phyloP scores from a whole-genome alignment of 2,113 vertebrate genomes.

The Miniopterus natalensis region DNA sequence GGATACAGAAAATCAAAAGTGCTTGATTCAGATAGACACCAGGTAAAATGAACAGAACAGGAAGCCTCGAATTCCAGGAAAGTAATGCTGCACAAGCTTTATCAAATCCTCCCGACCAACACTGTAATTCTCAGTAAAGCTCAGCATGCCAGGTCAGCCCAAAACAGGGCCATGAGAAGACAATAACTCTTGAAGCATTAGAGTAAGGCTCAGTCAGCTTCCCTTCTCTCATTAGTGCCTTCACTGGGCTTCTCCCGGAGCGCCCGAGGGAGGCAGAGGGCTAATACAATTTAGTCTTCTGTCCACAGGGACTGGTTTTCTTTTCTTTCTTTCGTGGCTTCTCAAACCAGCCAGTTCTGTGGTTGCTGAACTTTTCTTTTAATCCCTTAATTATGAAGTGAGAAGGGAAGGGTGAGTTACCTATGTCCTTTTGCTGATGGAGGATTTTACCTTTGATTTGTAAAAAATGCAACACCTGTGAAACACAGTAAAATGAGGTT shows the following conservation, averaged over 20 bases:
- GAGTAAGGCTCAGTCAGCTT: conserved; percentile 38
- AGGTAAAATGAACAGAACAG: conserved; percentile 68
- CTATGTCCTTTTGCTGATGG: background rate
- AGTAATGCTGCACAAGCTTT: conserved; percentile 66
- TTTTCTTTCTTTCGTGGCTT: background rate
- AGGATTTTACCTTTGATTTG: background rate
- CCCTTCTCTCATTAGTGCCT: conserved; percentile 33
- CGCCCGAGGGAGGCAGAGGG: background rate
- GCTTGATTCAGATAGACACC: conserved; percentile 63
- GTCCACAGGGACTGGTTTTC: background rate
- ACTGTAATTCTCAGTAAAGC: conserved; percentile 73
- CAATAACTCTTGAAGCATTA: conserved; percentile 60
- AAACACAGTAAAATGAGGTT: background rate
- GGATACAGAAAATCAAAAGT: conserved; percentile 66
- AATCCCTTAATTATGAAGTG: background rate
- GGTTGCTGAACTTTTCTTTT: conserved; percentile 44
- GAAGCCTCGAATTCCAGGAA: conserved; percentile 52
- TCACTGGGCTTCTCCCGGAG: conserved; percentile 24
- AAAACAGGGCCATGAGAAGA: conserved; percentile 60
- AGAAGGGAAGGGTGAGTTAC: conserved; percentile 12
- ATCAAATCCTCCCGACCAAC: conserved; percentile 70
- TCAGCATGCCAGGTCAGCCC: conserved; percentile 72
- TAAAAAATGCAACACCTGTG: background rate
- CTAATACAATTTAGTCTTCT: conserved; percentile 18
- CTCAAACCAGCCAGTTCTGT: conserved; percentile 27